Base-by-base conservation (phyloP, 2,888 invertebrate genomes). In the Dicranocentrus wangi region DNA sequence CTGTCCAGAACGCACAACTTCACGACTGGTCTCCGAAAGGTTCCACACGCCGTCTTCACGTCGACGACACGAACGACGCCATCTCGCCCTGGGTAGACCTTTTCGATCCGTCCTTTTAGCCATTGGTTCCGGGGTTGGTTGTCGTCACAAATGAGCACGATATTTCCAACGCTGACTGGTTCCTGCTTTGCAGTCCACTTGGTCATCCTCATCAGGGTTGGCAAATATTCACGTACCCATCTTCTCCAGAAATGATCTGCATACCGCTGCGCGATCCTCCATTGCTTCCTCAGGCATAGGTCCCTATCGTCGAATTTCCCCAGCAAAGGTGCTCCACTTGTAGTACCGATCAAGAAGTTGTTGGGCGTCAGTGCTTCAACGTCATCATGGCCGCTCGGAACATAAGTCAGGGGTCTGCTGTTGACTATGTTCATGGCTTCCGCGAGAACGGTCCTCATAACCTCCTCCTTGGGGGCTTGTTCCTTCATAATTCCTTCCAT, bases 391-490 rank as follows among this genome's bases (percentile, higher is more conserved):
- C 77, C 80, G 0, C 53, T 17, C 0, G 79, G 69, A 1, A 82
- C 76, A 25, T 79, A 70, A 5, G 83, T 84, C 1, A 83, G 25
- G 0, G 83, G 83, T 17, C 82, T 39, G n/a, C 71, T 47, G 27
- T 84, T 84, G 1, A 84, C 23, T 1, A 73, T 66, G 15, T 25
- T 2, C 28, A 65, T 77, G 1, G 69, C 77, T 51, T 81, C 83
- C 0, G 19, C 17, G 2, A 86, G n/a, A 19, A 84, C 55, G 5
- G 86, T 86, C 0, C 21, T 17, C 1, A 86, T 58, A 1, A 53
- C 21, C 51, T 84, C 84, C 15, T 80, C 81, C 23, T 23, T 60
- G 2, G 82, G 82, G 2, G 42, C 51, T n/a, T 69, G 63, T 17
- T 80, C 65, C 27, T 66, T 58, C 15, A 85, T 42, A 0, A 73